Percentiles rank a stretch among this genome's conserved stretches.
phyloP scores from a whole-genome alignment of 1,140 invertebrate genomes.

The Drosophila suzukii region DNA sequence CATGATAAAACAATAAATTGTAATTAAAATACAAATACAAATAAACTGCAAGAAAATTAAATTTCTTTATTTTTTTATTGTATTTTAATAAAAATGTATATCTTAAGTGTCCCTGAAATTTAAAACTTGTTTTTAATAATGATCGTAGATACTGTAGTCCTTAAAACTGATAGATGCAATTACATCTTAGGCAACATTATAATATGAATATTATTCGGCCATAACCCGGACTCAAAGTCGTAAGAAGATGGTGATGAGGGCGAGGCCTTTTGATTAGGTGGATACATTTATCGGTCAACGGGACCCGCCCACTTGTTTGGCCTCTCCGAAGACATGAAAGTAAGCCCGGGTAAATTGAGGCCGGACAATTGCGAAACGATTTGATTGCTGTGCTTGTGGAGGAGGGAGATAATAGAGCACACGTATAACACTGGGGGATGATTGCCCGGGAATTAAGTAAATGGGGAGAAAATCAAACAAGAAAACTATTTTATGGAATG shows the following conservation, averaged over 20 bases:
- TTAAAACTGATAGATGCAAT: not conserved
- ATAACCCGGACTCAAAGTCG: not conserved
- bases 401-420: not conserved
- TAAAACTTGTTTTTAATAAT: too few species aligned
- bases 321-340: conserved; percentile 38
- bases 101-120: too few species aligned
- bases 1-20: not conserved
- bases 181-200: not conserved
- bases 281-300: conserved; percentile 11
- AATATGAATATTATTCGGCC: too few species aligned
- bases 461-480: too few species aligned
- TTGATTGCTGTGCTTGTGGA: conserved; percentile 16
- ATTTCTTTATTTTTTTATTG: not conserved
- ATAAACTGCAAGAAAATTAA: not conserved
- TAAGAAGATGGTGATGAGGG: not conserved
- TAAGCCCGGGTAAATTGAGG: conserved; percentile 61
- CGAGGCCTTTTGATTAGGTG: conserved; percentile 17
- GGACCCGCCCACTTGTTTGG: conserved; percentile 50
- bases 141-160: too few species aligned
- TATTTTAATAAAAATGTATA: not conserved
- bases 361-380: conserved; percentile 47
- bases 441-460: not conserved
- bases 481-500: not conserved
- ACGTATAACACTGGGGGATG: conserved; percentile 8
- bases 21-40: too few species aligned